phyloP scores from a whole-genome alignment of 2,888 invertebrate genomes.

The Drosophila austrosaltans region DNA sequence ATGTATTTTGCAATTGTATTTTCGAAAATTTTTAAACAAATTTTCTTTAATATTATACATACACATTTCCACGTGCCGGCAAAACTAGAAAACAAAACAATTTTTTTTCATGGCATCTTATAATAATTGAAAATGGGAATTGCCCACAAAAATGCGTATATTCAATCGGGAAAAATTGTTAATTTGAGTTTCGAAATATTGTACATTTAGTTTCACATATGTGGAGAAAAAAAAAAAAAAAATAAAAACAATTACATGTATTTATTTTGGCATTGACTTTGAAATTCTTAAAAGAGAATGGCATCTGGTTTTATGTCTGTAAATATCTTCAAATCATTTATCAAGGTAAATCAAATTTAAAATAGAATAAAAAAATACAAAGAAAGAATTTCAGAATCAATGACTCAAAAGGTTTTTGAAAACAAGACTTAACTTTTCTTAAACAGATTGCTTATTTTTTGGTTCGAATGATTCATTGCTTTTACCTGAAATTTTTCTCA shows the following conservation, averaged over 20 bases:
- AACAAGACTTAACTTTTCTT: too few relatives aligned
- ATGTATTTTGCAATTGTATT: slow-evolving; percentile 20
- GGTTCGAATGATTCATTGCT: not conserved
- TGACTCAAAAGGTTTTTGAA: too few relatives aligned
- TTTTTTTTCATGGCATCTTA: slow-evolving; percentile 32
- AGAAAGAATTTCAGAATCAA: too few relatives aligned
- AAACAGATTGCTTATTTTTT: too few relatives aligned
- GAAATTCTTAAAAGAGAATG: slow-evolving; percentile 19
- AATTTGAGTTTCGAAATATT: slow-evolving; percentile 28
- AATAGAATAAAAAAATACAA: not conserved
- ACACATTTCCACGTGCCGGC: slow-evolving; percentile 31
- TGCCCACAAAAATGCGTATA: slow-evolving; percentile 13
- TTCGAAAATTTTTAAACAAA: slow-evolving; percentile 19
- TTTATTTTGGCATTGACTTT: slow-evolving; percentile 39
- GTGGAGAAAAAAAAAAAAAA: not conserved
- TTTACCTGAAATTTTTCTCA: not conserved
- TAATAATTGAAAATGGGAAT: not conserved
- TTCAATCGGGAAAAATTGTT: slow-evolving; percentile 34
- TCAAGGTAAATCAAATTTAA: not conserved
- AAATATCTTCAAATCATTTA: slow-evolving; percentile 27
- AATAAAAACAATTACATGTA: not conserved
- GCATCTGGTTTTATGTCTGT: slow-evolving; percentile 24
- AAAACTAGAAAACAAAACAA: slow-evolving; percentile 19
- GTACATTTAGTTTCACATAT: slow-evolving; percentile 6
- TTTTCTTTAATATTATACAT: not conserved